Evolutionary conservation across 2,888 invertebrate species (phyloP), one percentile per base, ranked within the genome.

Genomic region (Lapara coniferarum): DNA sequence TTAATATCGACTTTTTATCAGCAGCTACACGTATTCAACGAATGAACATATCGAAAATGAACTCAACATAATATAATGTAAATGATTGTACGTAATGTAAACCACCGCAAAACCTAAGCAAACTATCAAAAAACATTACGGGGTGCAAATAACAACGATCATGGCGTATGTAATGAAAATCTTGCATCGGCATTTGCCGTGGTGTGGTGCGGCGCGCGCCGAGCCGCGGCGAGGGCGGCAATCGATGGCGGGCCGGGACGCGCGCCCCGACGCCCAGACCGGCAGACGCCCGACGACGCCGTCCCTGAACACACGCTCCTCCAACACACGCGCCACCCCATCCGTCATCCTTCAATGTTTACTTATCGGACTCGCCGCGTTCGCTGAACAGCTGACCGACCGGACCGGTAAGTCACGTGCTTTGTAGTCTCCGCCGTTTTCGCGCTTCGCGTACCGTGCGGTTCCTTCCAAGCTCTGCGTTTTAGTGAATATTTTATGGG

Each of bases 211-310:
- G 91, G 91, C 90, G 91, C 89, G 90, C 89, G 90, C 89, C 86
- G 89, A 80, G 86, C 82, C 85, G 87, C 86, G 88, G 88, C 87
- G 90, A 90, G 95, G 92, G 88, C 85, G 88, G 89, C 87, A 89
- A 90, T 90, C 90, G 94, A 95, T 95, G 95, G 90, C 92, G 92
- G 89, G 91, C 88, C 90, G 90, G 90, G 88, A 85, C 87, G 90
- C 87, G 90, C 91, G 93, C 91, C 94, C 89, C 95, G 94, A 94
- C 94, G 94, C 92, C 93, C 89, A 93, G 95, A 94, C 94, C 93
- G 90, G 90, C 94, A 94, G 94, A 95, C 95, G 94, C 93, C 94
- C 89, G 90, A 91, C 83, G 94, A 93, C 85, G 92, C 86, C 94
- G 82, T 90, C 90, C 80, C 94, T 80, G 88, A 82, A 75, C 86